Base-by-base conservation (phyloP, 2,797 vertebrate genomes). In the Arrhamphus sclerolepis region DNA sequence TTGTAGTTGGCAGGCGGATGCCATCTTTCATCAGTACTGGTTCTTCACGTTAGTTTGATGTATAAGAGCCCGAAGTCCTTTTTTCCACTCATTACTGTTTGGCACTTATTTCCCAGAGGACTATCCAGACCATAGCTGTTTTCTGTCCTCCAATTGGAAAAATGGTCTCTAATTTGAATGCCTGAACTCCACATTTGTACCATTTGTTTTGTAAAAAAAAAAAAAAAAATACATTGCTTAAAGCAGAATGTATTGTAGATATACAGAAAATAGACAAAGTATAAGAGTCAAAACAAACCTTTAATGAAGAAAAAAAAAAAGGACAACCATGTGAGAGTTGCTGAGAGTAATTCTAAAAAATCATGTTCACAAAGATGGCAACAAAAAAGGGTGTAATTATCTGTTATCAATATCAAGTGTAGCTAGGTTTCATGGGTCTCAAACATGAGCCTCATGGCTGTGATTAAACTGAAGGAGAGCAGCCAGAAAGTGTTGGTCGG, bases 381-480 rank as follows among this genome's bases (percentile, higher is more conserved):
- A 22, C 9, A 11, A 20, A 52, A 41, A 46, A 39, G 21, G 17
- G 5, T 39, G 20, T 13, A 19, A 56, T 29, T 34, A 53, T 22
- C 9, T 51, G 50, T 48, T 65, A 43, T 56, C 43, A 13, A 13
- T 28, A 17, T 69, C 20, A 60, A 72, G 24, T 56, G 42, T 60
- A 52, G 24, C 43, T 59, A 11, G 66, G 62, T 53, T 76, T 39
- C 48, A 29, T 53, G 22, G 13, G n/a, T 60, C 31, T 62, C 13
- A 19, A 61, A 69, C 38, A 20, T 47, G 26, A 72, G 24, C 18
- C 39, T 44, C 44, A 17, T 4, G 21, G 1, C 6, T 38, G 24
- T n/a, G 3, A 31, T 40, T 50, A 14, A 61, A 39, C 18, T 16
- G 4, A 34, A 50, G 26, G 29, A 46, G 26, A 34, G 17, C 7